Evolutionary conservation across 1,140 invertebrate genomes (phyloP).

Genomic region (Leptinotarsa lineolata): DNA sequence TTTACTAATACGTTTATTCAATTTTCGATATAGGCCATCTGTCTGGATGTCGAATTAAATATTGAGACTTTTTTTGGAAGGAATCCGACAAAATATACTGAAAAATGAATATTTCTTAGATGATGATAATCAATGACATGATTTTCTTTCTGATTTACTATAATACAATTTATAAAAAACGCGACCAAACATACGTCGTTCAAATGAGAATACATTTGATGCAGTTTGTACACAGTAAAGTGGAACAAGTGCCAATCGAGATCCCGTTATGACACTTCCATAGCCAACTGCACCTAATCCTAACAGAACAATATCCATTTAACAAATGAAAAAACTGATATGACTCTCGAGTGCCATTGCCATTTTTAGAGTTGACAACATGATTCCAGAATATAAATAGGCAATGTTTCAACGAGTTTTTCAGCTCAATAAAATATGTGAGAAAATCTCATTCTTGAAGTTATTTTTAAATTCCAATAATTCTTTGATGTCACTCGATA

Average conservation of each 20-base stretch:
- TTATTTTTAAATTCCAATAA: conserved; percentile 23
- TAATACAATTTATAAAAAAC: neutral
- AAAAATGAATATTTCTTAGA: too few relatives aligned
- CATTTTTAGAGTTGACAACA: conserved; percentile 29
- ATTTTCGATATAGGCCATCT: conserved; percentile 20
- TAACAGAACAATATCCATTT: conserved; percentile 37
- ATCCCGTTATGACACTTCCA: conserved; percentile 35
- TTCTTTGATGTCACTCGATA: conserved; percentile 20
- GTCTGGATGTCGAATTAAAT: conserved; percentile 20
- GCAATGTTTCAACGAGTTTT: conserved; percentile 29
- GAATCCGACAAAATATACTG: too few relatives aligned
- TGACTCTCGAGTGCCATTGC: conserved; percentile 17
- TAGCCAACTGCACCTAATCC: conserved; percentile 34
- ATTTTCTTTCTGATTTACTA: too few relatives aligned
- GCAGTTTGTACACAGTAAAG: conserved; percentile 16
- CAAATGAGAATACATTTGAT: neutral
- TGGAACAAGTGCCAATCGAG: conserved; percentile 31
- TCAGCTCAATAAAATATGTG: conserved; percentile 30
- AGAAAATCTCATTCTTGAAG: conserved; percentile 24
- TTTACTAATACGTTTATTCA: conserved; percentile 9
- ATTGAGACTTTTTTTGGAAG: neutral
- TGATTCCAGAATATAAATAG: conserved; percentile 27
- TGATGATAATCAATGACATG: too few relatives aligned
- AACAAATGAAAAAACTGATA: conserved; percentile 29
- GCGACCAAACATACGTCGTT: neutral